Percentiles rank a stretch among this genome's conserved stretches.
phyloP scores from a whole-genome alignment of 1,140 invertebrate genomes.

The Cydia amplana region DNA sequence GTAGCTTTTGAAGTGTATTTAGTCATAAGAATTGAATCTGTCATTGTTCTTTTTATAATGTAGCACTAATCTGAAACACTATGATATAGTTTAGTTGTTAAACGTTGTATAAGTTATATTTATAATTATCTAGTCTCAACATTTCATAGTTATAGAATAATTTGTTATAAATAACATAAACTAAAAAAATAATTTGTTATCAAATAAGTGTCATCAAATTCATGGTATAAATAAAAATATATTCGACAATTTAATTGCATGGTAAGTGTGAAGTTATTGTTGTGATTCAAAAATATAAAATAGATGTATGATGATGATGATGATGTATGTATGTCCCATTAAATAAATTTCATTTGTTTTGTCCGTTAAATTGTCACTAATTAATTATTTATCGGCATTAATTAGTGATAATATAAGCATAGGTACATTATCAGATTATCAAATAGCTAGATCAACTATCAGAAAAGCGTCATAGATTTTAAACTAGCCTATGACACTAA shows the following conservation, averaged over 20 bases:
- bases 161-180: slow-evolving; percentile 33
- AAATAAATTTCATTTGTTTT: slow-evolving; percentile 9
- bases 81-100: slow-evolving; percentile 29
- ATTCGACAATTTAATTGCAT: slow-evolving; percentile 48
- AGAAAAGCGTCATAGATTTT: neutral
- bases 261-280: slow-evolving; percentile 57
- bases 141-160: slow-evolving; percentile 59
- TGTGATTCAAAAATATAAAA: slow-evolving; percentile 46
- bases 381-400: neutral
- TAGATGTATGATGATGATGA: no score
- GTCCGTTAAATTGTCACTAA: neutral
- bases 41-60: slow-evolving; percentile 23
- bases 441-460: neutral
- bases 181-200: slow-evolving; percentile 50
- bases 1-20: slow-evolving; percentile 27
- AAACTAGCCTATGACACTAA: neutral
- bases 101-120: slow-evolving; percentile 27
- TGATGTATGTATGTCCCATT: slow-evolving; percentile 29
- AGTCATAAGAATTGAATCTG: slow-evolving; percentile 15
- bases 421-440: neutral
- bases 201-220: slow-evolving; percentile 44
- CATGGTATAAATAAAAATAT: slow-evolving; percentile 34
- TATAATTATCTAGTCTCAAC: slow-evolving; percentile 71
- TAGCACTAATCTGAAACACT: slow-evolving; percentile 30
- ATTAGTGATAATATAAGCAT: slow-evolving; percentile 1